Evolutionary conservation across 2,888 invertebrate genomes (phyloP), one percentile per base, ranked within the genome.

Genomic region (Onthophagus sagittarius): DNA sequence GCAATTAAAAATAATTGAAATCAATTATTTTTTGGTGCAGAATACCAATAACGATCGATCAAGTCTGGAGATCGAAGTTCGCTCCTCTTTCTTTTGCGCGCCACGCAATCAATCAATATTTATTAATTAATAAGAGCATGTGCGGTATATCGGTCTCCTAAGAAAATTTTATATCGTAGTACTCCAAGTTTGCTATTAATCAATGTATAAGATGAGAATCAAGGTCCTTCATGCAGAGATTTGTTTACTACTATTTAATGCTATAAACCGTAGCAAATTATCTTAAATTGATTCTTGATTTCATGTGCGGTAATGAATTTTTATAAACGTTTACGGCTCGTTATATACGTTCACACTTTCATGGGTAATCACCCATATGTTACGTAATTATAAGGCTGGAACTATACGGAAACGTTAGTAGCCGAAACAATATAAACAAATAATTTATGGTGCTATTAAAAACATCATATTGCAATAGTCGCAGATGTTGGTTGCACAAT

Each of bases 1-100:
- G 67, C 67, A 67, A 67, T 67, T 67, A 67, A 67, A 67, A 67
- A 67, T 67, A 67, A 67, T 67, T 67, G 67, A 67, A 67, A 67
- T 67, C 67, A 67, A 67, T 67, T 67, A 67, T 67, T 67, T 23
- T 53, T 53, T 67, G 32, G 67, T 67, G 32, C 32, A 23, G 67
- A 67, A 67, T 67, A 67, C 67, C 67, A 23, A 67, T 67, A 67
- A 67, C 67, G 67, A 67, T 67, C 67, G 32, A 67, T 67, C 67
- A 67, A 67, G 15, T n/a, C 15, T 11, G 39, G 39, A 7, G 7
- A 53, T 7, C 39, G 39, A 53, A 53, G 39, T 9, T 7, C 67
- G 67, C n/a, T 23, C 32, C 67, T 15, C n/a, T 67, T 67, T 13
- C 32, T 67, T 23, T 67, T 67, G n/a, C 13, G 23, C 23, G 23